Conservation (phyloP, 2,113 vertebrate species). For the Macheiramphus alcinus region DNA sequence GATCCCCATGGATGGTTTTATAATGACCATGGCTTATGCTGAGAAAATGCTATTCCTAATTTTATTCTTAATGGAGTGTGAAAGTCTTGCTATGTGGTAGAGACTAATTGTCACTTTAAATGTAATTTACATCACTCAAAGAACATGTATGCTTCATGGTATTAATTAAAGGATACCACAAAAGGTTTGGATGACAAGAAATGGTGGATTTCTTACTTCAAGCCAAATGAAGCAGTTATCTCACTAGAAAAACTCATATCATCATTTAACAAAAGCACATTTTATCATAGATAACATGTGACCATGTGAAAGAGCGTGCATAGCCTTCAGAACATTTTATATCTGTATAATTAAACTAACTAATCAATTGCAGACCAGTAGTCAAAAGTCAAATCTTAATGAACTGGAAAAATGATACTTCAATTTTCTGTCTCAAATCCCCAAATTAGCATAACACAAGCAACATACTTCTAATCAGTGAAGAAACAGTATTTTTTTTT, state of each 20-base stretch:
- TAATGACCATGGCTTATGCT: conserved; percentile 16
- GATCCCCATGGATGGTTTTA: background rate
- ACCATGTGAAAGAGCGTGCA: background rate
- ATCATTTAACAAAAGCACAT: background rate
- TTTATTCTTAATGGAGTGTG: conserved; percentile 53
- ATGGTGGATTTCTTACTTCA: background rate
- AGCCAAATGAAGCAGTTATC: background rate
- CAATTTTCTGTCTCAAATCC: conserved; percentile 24
- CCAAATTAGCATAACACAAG: conserved; percentile 1
- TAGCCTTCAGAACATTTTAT: background rate
- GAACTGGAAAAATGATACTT: conserved; percentile 51
- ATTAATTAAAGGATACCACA: background rate
- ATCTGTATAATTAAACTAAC: conserved; percentile 24
- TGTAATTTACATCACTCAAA: conserved; percentile 30
- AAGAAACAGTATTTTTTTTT: background rate
- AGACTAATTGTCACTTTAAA: conserved; percentile 8
- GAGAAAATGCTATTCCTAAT: conserved; percentile 42
- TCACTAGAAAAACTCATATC: background rate
- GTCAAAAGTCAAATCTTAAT: conserved; percentile 56
- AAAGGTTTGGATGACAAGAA: background rate
- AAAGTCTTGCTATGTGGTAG: conserved; percentile 14
- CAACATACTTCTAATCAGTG: background rate
- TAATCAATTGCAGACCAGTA: conserved; percentile 34
- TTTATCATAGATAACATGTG: background rate
- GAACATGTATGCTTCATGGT: background rate